Percentiles rank a stretch among this genome's conserved stretches.
phyloP scores from a whole-genome alignment of 2,113 vertebrate species.

The Apodemus sylvaticus region DNA sequence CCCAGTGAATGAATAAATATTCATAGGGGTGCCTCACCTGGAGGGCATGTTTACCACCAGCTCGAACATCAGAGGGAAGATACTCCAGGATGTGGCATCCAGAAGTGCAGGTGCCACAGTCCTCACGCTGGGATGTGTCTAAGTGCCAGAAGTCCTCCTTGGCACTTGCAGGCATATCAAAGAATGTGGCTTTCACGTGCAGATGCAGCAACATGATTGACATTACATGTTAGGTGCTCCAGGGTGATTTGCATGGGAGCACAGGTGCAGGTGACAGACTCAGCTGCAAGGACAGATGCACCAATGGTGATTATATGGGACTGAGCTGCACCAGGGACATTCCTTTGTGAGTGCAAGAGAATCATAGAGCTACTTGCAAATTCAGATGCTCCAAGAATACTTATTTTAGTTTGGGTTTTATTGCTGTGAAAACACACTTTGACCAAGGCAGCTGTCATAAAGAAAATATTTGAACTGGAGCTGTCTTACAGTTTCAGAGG shows the following conservation, averaged over 20 bases:
- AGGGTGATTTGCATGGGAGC: not conserved
- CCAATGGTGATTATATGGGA: no score
- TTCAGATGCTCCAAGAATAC: not conserved
- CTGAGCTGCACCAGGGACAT: not conserved
- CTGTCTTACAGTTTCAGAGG: no score
- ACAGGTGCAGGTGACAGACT: not conserved
- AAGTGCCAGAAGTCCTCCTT: not conserved
- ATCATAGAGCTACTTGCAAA: no score
- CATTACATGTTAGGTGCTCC: not conserved
- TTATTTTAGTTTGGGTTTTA: no score
- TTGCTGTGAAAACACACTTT: no score
- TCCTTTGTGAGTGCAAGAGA: not conserved
- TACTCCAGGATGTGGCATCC: not conserved
- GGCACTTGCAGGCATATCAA: not conserved
- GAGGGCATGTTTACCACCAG: not conserved
- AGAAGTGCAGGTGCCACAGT: not conserved
- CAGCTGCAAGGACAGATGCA: not conserved
- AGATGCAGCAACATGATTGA: no score
- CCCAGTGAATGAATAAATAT: not conserved
- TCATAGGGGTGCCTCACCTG: not conserved
- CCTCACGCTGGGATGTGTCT: not conserved
- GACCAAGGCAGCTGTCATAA: no score
- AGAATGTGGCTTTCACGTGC: not conserved
- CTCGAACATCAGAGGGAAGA: not conserved
- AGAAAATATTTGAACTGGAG: no score